phyloP scores from a whole-genome alignment of 2,888 invertebrate species.

The Coelinius sp. region DNA sequence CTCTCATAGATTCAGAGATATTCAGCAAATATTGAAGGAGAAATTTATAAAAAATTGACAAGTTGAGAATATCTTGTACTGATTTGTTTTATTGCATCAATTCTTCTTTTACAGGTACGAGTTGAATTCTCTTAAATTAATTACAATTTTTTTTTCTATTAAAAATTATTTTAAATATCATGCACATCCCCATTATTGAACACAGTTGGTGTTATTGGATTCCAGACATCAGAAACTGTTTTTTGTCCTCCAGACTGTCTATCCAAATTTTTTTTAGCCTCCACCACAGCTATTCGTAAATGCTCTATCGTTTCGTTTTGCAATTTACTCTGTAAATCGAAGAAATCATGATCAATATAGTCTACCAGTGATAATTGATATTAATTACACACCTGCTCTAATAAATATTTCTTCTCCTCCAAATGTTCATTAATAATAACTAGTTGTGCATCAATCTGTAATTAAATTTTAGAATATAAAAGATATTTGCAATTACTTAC shows the following conservation, averaged over 20 bases:
- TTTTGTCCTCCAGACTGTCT: slow-evolving; percentile 55
- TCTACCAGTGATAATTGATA: neutral
- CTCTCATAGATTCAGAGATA: too few species aligned
- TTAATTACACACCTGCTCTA: slow-evolving; percentile 57
- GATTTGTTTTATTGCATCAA: slow-evolving; percentile 16
- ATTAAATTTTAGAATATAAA: slow-evolving; percentile 34
- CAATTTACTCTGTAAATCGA: slow-evolving; percentile 58
- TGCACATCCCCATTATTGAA: slow-evolving; percentile 67
- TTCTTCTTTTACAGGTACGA: slow-evolving; percentile 37
- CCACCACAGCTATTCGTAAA: slow-evolving; percentile 64
- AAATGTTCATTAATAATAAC: slow-evolving; percentile 56
- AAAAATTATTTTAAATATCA: slow-evolving; percentile 62
- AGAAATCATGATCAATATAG: neutral
- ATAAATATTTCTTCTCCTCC: slow-evolving; percentile 61
- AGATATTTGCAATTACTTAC: neutral
- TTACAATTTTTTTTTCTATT: neutral
- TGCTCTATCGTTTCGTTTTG: slow-evolving; percentile 67
- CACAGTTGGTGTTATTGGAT: slow-evolving; percentile 62
- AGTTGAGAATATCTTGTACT: neutral
- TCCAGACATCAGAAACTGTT: slow-evolving; percentile 64
- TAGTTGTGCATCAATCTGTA: slow-evolving; percentile 61
- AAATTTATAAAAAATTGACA: neutral
- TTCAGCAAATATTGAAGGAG: too few species aligned
- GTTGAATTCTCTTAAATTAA: slow-evolving; percentile 16
- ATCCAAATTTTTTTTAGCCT: slow-evolving; percentile 64